Evolutionary conservation across 2,113 vertebrate species (phyloP), one percentile per base, ranked within the genome.

Genomic region (Gallinago paraguaiae): DNA sequence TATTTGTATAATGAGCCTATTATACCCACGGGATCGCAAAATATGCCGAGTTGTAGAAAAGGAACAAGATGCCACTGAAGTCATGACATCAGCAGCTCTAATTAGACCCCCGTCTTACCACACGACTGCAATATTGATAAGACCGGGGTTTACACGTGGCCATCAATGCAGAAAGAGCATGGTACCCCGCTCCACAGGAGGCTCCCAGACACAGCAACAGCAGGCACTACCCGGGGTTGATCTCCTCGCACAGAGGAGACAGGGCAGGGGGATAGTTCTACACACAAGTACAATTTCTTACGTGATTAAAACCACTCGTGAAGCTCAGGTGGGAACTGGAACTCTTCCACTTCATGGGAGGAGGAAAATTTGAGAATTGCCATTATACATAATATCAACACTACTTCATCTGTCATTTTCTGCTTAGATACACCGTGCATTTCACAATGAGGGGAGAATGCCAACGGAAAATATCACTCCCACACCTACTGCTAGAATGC

Each of bases 401-500:
- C 41, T 53, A 72, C 50, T 76, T 96, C 53, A 89, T 86, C 77
- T 90, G 89, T 88, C 94, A 80, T 92, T 82, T 92, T 92, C 78
- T 96, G 67, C 95, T 94, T 82, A 95, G 93, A 93, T 78, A 95
- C 79, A 41, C 68, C n/a, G 33, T 45, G 48, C 67, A 65, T 92
- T 94, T 89, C 88, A 93, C 95, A 96, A 88, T 50, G 37, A 82
- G 81, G 17, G 17, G 69, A 84, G 91, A 92, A 96, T 70, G 96
- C 88, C 92, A 95, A 93, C 75, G 86, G 81, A 92, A 93, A 92
- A 86, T 84, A 82, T 59, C 88, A 86, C 90, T 88, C 76, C 86
- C 79, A 78, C 53, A 22, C 85, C 91, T 78, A 46, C 94, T 92
- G 87, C 92, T 92, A 72, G 84, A 77, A 92, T 70, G 75, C 78